Evolutionary conservation across 2,113 vertebrate species (phyloP).

Genomic region (Phrynosoma platyrhinos): DNA sequence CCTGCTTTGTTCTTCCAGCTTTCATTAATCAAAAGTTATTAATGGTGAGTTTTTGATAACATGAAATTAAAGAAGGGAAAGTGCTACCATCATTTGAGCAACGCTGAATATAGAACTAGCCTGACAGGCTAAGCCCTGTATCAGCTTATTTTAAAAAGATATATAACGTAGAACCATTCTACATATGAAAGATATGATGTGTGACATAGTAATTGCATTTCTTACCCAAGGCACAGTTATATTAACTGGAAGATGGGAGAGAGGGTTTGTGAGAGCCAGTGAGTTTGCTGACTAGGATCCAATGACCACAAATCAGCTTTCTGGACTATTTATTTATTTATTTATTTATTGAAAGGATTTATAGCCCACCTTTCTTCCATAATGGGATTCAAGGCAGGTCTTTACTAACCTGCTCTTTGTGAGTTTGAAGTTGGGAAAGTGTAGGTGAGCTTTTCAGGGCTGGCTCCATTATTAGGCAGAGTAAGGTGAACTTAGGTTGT

Average conservation of each 20-base stretch:
- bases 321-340: too few relatives aligned
- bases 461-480: too few relatives aligned
- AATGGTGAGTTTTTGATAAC: slow-evolving; percentile 35
- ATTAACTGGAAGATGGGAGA: neutral
- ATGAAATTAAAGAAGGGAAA: slow-evolving; percentile 16
- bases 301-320: neutral
- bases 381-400: too few relatives aligned
- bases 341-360: too few relatives aligned
- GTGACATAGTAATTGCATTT: neutral
- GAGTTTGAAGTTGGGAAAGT: too few relatives aligned
- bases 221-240: neutral
- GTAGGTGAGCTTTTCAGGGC: too few relatives aligned
- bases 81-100: neutral
- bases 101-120: neutral
- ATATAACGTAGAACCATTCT: neutral
- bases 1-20: neutral
- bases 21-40: slow-evolving; percentile 18
- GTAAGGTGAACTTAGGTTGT: too few relatives aligned
- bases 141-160: neutral
- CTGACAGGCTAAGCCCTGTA: neutral
- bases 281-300: neutral
- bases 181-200: neutral
- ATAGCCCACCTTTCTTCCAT: too few relatives aligned
- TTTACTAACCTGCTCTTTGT: too few relatives aligned
- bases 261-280: neutral